phyloP scores from a whole-genome alignment of 2,113 vertebrate species.

The Tricholaema leucomelas region DNA sequence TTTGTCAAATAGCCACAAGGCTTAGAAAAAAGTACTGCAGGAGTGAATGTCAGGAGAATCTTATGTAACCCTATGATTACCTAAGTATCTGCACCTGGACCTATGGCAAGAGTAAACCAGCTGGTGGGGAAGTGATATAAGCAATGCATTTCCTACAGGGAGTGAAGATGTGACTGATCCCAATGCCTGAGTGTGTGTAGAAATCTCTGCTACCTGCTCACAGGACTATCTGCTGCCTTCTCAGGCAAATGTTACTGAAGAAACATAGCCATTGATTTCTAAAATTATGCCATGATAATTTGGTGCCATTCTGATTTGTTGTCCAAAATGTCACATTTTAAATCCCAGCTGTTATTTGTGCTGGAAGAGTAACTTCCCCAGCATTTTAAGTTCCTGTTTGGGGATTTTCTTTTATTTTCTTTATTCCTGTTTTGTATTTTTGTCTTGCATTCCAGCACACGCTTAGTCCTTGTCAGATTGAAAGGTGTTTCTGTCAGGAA shows the following conservation, averaged over 20 bases:
- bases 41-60: background rate
- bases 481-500: slow-evolving; percentile 71
- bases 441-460: background rate
- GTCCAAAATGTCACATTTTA: background rate
- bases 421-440: slow-evolving; percentile 6
- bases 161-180: background rate
- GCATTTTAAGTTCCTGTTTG: background rate
- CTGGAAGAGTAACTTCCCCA: background rate
- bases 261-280: background rate
- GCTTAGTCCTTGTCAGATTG: slow-evolving; percentile 53
- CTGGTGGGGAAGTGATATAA: background rate
- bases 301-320: background rate
- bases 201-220: background rate
- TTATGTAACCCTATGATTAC: background rate
- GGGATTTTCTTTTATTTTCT: background rate
- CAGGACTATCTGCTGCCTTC: background rate
- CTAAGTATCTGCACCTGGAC: background rate
- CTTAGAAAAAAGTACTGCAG: background rate
- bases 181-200: background rate
- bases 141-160: background rate
- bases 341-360: background rate
- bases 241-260: rapidly evolving
- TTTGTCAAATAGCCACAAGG: background rate
- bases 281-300: background rate
- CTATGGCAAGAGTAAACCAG: background rate